Conservation (phyloP, 2,888 invertebrate genomes). For the Macrosoma leucophasiata region DNA sequence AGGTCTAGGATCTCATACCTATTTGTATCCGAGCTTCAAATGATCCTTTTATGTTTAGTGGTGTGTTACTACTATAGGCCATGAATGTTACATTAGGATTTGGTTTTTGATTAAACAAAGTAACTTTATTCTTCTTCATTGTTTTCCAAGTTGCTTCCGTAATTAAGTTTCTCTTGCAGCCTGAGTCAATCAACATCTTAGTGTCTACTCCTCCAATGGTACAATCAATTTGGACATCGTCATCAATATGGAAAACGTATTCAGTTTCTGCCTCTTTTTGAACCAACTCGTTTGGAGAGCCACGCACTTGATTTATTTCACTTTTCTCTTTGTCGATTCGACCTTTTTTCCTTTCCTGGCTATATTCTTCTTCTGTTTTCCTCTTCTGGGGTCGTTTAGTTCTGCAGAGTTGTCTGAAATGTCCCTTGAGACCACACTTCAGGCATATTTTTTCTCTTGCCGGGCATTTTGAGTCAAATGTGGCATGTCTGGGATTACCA, state of each 20-base stretch:
- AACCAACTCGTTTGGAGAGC: too few species aligned
- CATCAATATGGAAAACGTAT: constrained; percentile 18
- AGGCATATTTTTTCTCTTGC: constrained; percentile 21
- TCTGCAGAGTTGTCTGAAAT: constrained; percentile 11
- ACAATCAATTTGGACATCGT: constrained; percentile 23
- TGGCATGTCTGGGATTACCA: constrained; percentile 9
- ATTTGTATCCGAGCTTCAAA: constrained; percentile 6
- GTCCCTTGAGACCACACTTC: constrained; percentile 16
- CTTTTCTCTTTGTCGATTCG: constrained; percentile 1
- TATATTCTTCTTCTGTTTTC: not conserved
- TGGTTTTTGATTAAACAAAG: not conserved
- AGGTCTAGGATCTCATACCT: not conserved
- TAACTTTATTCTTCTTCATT: constrained; percentile 3
- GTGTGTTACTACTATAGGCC: constrained; percentile 12
- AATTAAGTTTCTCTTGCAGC: constrained; percentile 22
- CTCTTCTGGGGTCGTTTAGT: constrained; percentile 3
- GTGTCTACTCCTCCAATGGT: constrained; percentile 25
- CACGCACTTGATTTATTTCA: not conserved
- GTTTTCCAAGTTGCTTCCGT: constrained; percentile 7
- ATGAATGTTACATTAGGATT: constrained; percentile 9
- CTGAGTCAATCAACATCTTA: constrained; percentile 26
- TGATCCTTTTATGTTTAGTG: constrained; percentile 3
- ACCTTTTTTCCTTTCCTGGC: not conserved
- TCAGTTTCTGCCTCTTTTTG: constrained; percentile 5
- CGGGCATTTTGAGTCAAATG: constrained; percentile 12